These are phyloP conservation scores for Lasius fuliginosus DNA, from an alignment of 2,888 invertebrate species.

Conservation along the genomic window DNA sequence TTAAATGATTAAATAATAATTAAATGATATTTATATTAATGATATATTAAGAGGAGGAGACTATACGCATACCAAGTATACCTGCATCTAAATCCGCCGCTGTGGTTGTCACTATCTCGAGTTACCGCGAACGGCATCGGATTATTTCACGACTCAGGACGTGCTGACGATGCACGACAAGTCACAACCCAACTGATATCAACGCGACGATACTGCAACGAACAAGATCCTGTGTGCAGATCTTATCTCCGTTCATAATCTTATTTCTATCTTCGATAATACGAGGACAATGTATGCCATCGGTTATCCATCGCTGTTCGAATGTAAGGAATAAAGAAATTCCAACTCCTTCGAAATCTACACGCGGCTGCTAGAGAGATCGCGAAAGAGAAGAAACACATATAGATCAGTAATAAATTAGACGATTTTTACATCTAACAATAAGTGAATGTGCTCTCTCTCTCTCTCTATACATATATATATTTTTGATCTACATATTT, in stretches of 20 bases:
- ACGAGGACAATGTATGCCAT: background rate
- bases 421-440: background rate
- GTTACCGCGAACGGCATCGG: background rate
- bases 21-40: background rate
- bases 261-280: background rate
- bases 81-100: background rate
- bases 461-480: no score
- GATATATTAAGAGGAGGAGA: background rate
- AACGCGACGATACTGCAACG: background rate
- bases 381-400: background rate
- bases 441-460: background rate
- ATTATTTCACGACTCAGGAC: background rate
- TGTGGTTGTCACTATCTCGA: background rate
- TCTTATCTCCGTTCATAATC: background rate
- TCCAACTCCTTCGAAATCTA: background rate
- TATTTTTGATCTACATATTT: no score
- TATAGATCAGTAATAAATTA: background rate
- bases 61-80: background rate
- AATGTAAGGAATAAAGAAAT: slow-evolving; percentile 3
- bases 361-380: background rate
- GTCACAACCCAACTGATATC: background rate
- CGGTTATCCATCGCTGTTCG: background rate
- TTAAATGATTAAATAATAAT: no score
- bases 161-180: background rate
- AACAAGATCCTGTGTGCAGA: background rate